Conservation (phyloP, 2,888 invertebrate species). For the Tubiluchus corallicola region DNA sequence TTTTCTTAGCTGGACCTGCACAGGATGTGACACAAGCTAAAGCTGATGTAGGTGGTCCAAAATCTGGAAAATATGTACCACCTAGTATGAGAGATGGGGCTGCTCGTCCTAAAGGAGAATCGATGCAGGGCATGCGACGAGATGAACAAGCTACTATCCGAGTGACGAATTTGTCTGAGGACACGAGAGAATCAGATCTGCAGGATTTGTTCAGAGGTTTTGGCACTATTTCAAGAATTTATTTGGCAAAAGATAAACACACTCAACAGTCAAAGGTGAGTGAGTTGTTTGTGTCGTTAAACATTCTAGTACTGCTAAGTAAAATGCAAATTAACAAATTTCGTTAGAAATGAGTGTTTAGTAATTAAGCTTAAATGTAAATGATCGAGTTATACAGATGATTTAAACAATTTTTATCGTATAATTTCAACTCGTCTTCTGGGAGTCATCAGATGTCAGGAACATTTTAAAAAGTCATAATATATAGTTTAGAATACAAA, state of each 20-base stretch:
- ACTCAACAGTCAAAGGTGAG: conserved; percentile 34
- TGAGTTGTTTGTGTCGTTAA: no score
- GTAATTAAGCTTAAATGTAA: neutral
- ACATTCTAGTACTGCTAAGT: no score
- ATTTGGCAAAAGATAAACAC: conserved; percentile 69
- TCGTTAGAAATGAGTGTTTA: neutral
- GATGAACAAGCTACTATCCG: conserved; percentile 71
- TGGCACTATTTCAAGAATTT: conserved; percentile 79
- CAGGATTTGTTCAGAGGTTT: conserved; percentile 87
- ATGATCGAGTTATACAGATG: neutral
- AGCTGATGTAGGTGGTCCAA: conserved; percentile 17
- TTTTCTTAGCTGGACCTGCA: conserved; percentile 12
- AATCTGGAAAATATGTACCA: conserved; percentile 43
- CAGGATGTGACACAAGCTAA: no score
- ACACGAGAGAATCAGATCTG: conserved; percentile 74
- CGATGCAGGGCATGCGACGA: conserved; percentile 37
- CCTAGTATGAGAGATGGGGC: conserved; percentile 67
- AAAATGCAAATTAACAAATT: no score
- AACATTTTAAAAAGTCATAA: no score
- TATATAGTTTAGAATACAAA: no score
- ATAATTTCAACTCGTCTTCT: no score
- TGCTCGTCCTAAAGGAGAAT: conserved; percentile 46
- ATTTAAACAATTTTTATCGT: no score
- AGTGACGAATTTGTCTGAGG: conserved; percentile 90
- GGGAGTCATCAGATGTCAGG: no score